A percentile compares a stretch with the other conserved stretches of the same genome.
Evolutionary conservation across 2,888 invertebrate species (phyloP).

Genomic region (Polylopha cassiicola): DNA sequence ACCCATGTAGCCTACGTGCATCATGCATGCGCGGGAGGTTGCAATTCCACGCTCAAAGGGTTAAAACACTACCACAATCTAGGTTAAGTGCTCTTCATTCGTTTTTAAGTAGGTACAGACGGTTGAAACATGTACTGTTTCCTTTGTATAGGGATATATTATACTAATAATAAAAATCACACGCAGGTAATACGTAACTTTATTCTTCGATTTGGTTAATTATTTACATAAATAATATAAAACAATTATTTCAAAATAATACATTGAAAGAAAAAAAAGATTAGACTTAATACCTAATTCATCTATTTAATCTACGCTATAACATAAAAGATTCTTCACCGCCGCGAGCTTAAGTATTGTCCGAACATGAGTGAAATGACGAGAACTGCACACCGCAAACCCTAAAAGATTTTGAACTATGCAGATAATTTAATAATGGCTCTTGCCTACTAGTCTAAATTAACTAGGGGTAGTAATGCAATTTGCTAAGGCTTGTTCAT

Average conservation of each 20-base stretch:
- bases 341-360: constrained; percentile 49
- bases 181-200: constrained; percentile 42
- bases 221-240: constrained; percentile 66
- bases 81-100: no score
- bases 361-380: constrained; percentile 32
- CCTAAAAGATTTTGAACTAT: no score
- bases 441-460: constrained; percentile 6
- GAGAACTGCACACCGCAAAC: no score
- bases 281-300: constrained; percentile 49
- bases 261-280: constrained; percentile 33
- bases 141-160: constrained; percentile 8
- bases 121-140: no score
- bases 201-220: constrained; percentile 46
- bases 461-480: no score
- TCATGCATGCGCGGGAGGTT: no score
- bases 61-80: no score
- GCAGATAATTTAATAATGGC: constrained; percentile 3
- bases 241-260: constrained; percentile 41
- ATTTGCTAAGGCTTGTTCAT: constrained; percentile 37
- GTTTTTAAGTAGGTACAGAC: no score
- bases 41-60: no score
- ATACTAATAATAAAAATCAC: constrained; percentile 25
- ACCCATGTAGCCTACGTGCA: no score
- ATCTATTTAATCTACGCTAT: constrained; percentile 59
- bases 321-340: constrained; percentile 54